Evolutionary conservation across 2,797 vertebrate species (phyloP).

Genomic region (Hoplostethus atlanticus): DNA sequence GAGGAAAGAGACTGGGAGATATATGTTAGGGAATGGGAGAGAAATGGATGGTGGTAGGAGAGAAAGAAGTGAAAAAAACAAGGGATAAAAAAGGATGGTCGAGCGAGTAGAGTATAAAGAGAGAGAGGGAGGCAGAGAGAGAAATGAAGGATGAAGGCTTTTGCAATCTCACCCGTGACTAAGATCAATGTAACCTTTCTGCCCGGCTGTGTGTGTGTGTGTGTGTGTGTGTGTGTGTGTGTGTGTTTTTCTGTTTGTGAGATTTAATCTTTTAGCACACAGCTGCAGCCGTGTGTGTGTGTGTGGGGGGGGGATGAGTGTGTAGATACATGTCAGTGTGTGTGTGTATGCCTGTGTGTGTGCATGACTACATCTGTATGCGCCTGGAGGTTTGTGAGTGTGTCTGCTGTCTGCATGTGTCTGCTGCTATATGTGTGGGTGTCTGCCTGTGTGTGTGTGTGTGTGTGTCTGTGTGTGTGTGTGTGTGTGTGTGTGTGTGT

Average conservation of each 20-base stretch:
- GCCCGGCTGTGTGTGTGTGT: conserved; percentile 36
- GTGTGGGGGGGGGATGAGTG: not conserved
- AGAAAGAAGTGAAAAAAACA: conserved; percentile 7
- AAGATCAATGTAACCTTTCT: conserved; percentile 75
- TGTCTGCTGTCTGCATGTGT: no score
- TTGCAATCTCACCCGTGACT: conserved; percentile 72
- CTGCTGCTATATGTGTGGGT: not conserved
- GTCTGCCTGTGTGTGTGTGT: not conserved
- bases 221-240: conserved; percentile 18
- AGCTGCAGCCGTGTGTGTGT: not conserved
- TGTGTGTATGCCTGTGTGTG: conserved; percentile 11
- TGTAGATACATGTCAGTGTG: conserved; percentile 4
- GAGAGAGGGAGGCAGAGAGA: conserved; percentile 26
- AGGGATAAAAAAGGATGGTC: not conserved
- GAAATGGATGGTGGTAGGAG: not conserved
- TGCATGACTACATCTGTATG: no score
- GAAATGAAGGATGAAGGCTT: conserved; percentile 69
- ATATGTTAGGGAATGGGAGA: conserved; percentile 30
- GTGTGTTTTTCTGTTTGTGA: not conserved
- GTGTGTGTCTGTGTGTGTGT: not conserved
- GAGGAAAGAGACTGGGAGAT: not conserved
- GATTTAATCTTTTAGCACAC: conserved; percentile 49
- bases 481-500: conserved; percentile 7
- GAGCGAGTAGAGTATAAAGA: not conserved
- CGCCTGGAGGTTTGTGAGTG: not conserved